Evolutionary conservation across 2,888 invertebrate genomes (phyloP).

Genomic region (Chloroclystis v-ata): DNA sequence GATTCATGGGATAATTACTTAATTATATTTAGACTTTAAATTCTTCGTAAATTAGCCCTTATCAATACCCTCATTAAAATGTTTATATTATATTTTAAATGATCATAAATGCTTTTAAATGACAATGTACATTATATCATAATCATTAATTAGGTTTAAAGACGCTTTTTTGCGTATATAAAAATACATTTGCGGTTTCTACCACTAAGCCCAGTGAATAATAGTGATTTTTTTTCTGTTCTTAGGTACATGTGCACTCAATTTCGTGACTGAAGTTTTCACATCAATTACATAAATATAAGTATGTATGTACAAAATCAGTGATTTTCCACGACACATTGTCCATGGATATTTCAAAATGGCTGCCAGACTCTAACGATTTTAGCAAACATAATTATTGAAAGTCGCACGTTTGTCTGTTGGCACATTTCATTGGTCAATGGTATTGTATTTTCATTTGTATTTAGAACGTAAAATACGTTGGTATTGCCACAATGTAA

Average conservation of each 20-base stretch:
- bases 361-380: conserved; percentile 58
- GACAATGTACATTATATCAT: too few species aligned
- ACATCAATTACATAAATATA: conserved; percentile 4
- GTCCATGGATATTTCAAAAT: conserved; percentile 46
- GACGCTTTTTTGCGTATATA: too few species aligned
- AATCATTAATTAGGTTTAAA: too few species aligned
- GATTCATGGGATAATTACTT: too few species aligned
- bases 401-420: conserved; percentile 66
- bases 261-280: conserved; percentile 23
- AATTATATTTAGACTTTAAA: too few species aligned
- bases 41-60: too few species aligned
- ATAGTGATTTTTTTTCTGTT: not conserved
- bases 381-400: conserved; percentile 74
- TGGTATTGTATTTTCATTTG: conserved; percentile 42
- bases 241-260: not conserved
- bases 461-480: conserved; percentile 38
- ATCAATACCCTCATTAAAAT: too few species aligned
- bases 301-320: conserved; percentile 31
- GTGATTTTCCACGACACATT: conserved; percentile 45
- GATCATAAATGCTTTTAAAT: too few species aligned
- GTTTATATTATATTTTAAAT: too few species aligned
- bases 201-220: too few species aligned
- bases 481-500: conserved; percentile 23
- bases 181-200: too few species aligned
- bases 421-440: conserved; percentile 66